Evolutionary conservation across 1,140 invertebrate genomes (phyloP), one percentile per base, ranked within the genome.

Genomic region (Zaprionus nigranus): DNA sequence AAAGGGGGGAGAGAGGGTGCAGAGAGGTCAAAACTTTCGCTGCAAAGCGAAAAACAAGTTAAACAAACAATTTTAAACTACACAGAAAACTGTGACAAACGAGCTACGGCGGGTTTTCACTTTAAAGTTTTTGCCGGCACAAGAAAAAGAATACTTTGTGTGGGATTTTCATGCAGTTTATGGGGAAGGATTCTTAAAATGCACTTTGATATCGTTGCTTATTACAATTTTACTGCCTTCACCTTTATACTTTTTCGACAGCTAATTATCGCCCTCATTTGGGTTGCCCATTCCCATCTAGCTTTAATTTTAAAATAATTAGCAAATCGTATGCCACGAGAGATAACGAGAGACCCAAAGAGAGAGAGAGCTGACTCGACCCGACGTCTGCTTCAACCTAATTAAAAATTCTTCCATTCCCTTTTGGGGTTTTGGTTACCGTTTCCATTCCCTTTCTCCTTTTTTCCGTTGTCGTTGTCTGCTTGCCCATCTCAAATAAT

Each of bases 1-100:
- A 6, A 15, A 46, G 40, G 3, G 2, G 6, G 38, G 20, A 43
- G 38, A 5, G 38, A n/a, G 38, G 2, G 38, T 7, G 40, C 1
- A 9, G 40, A 17, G 40, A 17, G 40, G 40, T 46, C 40, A 34
- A n/a, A 75, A 70, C 36, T 63, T 53, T 69, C 36, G 5, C 38
- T 24, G 15, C 38, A 15, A 9, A 40, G 65, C 40, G 40, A 24
- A 62, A 62, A 51, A 34, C 28, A 63, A 63, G 30, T 53, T 63
- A 53, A 43, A 20, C 46, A 63, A 63, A 24, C 43, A 61, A 61
- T 69, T 69, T 61, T 24, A 66, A 68, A 68, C 59, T 58, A 24
- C 40, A 75, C 30, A 46, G 49, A 57, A 69, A 60, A 67, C 65
- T 60, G 40, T 60, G 56, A 59, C 64, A 66, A 51, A 51, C 46